Percentiles rank a stretch among this genome's conserved stretches.
Conservation (phyloP, 2,113 vertebrate genomes). For the Vulpes ferrilata region DNA sequence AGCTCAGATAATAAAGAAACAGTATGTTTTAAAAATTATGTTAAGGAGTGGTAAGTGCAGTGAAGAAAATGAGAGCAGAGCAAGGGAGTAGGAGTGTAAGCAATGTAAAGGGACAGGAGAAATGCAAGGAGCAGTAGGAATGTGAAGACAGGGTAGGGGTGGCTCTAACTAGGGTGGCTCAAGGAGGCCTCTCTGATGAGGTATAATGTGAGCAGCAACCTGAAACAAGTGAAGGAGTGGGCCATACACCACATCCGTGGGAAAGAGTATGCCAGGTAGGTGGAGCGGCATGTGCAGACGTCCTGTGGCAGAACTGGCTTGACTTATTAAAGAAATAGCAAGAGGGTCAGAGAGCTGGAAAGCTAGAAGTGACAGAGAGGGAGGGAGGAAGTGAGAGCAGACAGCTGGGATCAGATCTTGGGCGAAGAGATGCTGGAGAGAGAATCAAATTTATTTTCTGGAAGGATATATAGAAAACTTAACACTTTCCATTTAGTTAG, state of each 20-base stretch:
- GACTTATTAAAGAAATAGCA: neutral
- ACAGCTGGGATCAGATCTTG: neutral
- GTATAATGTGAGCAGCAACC: neutral
- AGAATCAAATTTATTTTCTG: neutral
- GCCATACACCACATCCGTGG: accelerated
- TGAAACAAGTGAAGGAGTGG: neutral
- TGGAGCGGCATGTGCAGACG: neutral
- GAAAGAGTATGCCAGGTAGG: neutral
- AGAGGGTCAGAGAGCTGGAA: neutral
- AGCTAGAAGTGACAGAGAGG: neutral
- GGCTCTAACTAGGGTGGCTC: too few relatives aligned
- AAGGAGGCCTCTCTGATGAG: neutral
- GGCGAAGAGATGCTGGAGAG: neutral
- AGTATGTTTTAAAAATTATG: neutral
- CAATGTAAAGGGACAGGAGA: neutral
- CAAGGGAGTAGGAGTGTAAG: neutral
- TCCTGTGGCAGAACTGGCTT: too few relatives aligned
- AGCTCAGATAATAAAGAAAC: neutral
- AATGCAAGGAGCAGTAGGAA: neutral
- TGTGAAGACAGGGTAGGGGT: neutral
- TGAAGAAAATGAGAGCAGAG: neutral
- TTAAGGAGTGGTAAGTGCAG: neutral
- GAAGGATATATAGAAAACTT: neutral
- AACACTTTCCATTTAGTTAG: neutral
- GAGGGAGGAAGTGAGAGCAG: neutral